Base-by-base conservation (phyloP, 2,113 vertebrate species). In the Peromyscus maniculatus region DNA sequence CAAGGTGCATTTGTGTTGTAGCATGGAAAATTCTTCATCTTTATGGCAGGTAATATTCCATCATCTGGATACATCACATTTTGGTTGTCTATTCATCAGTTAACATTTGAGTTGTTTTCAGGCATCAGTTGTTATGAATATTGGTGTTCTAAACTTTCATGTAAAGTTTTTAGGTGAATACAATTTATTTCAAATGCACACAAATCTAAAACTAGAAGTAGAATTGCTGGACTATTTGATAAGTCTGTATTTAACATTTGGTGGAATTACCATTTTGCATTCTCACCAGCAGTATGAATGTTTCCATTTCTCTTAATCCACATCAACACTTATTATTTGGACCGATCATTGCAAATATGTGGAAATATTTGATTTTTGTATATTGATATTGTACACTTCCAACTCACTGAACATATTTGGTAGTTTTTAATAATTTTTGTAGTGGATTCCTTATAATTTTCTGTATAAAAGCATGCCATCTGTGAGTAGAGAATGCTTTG, bases 401-500 rank as follows among this genome's bases (percentile, higher is more conserved):
- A 88, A 52, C n/a, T 67, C 79, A 36, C 71, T 78, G 52, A 88
- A 33, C 17, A 52, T 43, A 57, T 72, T 64, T 91, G 43, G 64
- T 87, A 55, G 71, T 77, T 87, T 78, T 46, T 46, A 66, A 55
- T 64, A 55, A 7, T 28, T 52, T 80, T 84, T 91, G 17, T 62
- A 57, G n/a, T 88, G 24, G 67, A 89, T 91, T 91, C 6, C 62
- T 91, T 69, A 89, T 26, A 33, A n/a, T 94, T 96, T 67, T 88
- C 31, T 75, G 67, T 59, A 77, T 91, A 59, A 59, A 88, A 67
- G 31, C 67, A 69, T 84, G 39, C 39, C 26, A 89, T n/a, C 52
- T 89, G 28, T 77, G 52, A 78, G 36, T 77, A 87, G 46, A 66
- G 24, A 66, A 87, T 33, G 6, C 46, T 66, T 66, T 93, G 36